Evolutionary conservation across 2,113 vertebrate genomes (phyloP).

Genomic region (Taxidea taxus): DNA sequence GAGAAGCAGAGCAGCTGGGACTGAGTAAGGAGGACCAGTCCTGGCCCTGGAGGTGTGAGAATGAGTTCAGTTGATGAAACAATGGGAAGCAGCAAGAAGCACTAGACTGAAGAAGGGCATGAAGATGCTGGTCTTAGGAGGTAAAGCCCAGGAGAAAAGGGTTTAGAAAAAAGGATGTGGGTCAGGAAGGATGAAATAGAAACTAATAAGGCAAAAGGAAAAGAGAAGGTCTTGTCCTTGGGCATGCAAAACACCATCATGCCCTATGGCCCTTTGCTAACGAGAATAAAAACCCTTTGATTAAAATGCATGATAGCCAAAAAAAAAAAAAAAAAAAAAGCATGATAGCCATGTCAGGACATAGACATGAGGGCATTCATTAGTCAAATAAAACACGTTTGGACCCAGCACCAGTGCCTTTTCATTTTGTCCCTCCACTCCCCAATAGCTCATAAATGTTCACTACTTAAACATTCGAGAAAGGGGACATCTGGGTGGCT

Average conservation of each 20-base stretch:
- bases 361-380: background rate
- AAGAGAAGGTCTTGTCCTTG: background rate
- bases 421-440: background rate
- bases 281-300: background rate
- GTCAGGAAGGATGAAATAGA: background rate
- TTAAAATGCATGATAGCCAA: background rate
- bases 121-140: background rate
- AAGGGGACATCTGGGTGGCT: no score
- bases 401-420: background rate
- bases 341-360: background rate
- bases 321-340: background rate
- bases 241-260: background rate
- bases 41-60: background rate
- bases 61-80: background rate
- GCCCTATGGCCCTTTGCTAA: background rate
- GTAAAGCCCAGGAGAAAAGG: background rate
- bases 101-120: background rate
- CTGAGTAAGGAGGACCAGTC: rapidly evolving
- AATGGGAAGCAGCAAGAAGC: no score
- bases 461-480: background rate
- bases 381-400: background rate
- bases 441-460: background rate
- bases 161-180: background rate
- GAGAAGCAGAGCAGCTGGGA: background rate
- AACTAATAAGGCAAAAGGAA: background rate